Percentiles rank a stretch among this genome's conserved stretches.
These are phyloP conservation scores for Craniophora ligustri DNA, from an alignment of 2,888 invertebrate genomes.

Conservation along the genomic window DNA sequence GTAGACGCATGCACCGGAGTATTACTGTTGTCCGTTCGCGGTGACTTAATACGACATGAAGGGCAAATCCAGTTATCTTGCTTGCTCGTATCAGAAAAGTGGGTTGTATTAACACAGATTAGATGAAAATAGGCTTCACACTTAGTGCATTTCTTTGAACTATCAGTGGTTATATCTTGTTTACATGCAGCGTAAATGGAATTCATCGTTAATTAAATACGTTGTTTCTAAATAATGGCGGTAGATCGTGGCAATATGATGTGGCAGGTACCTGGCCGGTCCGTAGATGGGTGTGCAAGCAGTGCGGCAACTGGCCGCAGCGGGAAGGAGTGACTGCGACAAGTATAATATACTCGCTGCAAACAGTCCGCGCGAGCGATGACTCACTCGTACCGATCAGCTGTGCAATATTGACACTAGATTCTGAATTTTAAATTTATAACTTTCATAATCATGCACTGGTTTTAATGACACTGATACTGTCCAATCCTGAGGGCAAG, in stretches of 20 bases:
- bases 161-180: background rate
- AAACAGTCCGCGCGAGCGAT: background rate
- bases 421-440: no score
- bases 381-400: background rate
- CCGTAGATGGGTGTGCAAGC: background rate
- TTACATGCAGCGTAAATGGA: background rate
- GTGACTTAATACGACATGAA: background rate
- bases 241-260: no score
- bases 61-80: background rate
- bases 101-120: background rate
- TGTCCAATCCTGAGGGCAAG: no score
- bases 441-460: no score
- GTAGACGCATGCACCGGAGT: background rate
- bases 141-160: background rate
- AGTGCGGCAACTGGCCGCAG: no score
- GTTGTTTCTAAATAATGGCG: no score
- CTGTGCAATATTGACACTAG: no score
- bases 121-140: background rate
- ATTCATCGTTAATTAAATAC: background rate
- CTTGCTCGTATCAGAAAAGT: background rate
- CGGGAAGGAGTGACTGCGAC: background rate
- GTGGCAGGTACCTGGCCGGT: no score
- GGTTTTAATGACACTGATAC: no score
- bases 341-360: background rate
- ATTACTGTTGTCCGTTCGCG: background rate